These are phyloP conservation scores for Phortica okadai DNA, from an alignment of 2,888 invertebrate genomes.

Conservation along the genomic window DNA sequence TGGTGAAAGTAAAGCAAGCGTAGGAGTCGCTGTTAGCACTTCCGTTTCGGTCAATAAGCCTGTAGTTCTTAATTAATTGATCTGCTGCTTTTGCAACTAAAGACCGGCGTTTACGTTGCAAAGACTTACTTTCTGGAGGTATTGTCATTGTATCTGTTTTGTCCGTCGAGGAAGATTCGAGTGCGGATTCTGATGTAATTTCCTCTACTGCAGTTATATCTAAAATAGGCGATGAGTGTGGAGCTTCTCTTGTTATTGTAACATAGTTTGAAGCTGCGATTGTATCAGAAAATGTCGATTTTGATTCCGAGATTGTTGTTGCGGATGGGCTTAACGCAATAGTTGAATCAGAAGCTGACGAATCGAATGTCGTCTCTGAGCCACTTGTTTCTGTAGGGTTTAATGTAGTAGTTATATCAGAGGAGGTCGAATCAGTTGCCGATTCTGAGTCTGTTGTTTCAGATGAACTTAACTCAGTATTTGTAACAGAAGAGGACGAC, in stretches of 20 bases:
- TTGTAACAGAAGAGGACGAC: neutral
- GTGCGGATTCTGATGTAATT: conserved; percentile 8
- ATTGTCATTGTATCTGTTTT: neutral
- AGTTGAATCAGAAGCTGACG: no score
- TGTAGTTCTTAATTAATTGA: conserved; percentile 59
- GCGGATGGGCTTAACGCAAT: no score
- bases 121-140: neutral
- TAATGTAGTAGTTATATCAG: conserved; percentile 11
- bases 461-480: conserved; percentile 10
- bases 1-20: conserved; percentile 61
- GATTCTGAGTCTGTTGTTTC: conserved; percentile 17
- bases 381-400: conserved; percentile 4
- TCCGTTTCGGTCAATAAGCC: conserved; percentile 42
- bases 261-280: no score
- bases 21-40: conserved; percentile 40
- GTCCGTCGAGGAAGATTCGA: neutral
- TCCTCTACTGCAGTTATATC: no score
- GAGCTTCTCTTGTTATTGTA: no score
- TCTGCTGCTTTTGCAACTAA: conserved; percentile 54
- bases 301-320: no score
- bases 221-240: no score
- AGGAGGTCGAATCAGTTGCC: conserved; percentile 6
- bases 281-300: no score
- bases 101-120: conserved; percentile 42
- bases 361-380: no score